Evolutionary conservation across 2,888 invertebrate genomes (phyloP).

Genomic region (Oxyteleia sp.): DNA sequence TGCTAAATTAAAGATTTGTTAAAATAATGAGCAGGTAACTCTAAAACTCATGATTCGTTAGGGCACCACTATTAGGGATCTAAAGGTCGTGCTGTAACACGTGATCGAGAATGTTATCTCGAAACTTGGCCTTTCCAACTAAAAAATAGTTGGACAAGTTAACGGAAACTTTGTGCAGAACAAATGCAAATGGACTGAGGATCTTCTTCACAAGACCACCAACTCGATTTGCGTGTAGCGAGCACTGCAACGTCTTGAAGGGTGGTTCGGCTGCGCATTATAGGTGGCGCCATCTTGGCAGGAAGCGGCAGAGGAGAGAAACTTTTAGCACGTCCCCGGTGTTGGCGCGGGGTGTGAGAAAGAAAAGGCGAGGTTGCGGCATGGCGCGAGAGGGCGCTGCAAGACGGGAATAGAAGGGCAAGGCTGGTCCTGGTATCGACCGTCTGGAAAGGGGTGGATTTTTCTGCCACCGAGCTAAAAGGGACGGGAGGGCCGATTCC

Average conservation of each 20-base stretch:
- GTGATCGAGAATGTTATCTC: too few relatives aligned
- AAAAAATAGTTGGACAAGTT: too few relatives aligned
- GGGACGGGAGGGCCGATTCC: constrained; percentile 49
- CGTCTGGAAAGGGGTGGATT: constrained; percentile 86
- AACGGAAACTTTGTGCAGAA: too few relatives aligned
- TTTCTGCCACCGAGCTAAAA: constrained; percentile 78
- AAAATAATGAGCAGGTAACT: too few relatives aligned
- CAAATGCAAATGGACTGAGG: too few relatives aligned
- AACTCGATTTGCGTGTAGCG: too few relatives aligned
- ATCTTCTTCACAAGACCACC: too few relatives aligned
- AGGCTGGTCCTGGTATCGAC: constrained; percentile 84
- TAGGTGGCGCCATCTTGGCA: constrained; percentile 85
- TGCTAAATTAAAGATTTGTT: too few relatives aligned
- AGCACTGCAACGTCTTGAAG: constrained; percentile 49
- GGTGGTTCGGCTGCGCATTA: constrained; percentile 76
- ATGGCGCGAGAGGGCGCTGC: constrained; percentile 73
- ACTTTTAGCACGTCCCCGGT: constrained; percentile 68
- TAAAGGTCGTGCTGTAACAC: too few relatives aligned
- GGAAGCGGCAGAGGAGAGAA: constrained; percentile 76
- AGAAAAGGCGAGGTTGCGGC: constrained; percentile 73
- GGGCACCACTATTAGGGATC: too few relatives aligned
- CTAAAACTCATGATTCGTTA: too few relatives aligned
- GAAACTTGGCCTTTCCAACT: too few relatives aligned
- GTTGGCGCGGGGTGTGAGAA: constrained; percentile 67
- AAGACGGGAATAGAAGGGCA: constrained; percentile 76